Base-by-base conservation (phyloP, 2,113 vertebrate species). In the Erinaceus europaeus region DNA sequence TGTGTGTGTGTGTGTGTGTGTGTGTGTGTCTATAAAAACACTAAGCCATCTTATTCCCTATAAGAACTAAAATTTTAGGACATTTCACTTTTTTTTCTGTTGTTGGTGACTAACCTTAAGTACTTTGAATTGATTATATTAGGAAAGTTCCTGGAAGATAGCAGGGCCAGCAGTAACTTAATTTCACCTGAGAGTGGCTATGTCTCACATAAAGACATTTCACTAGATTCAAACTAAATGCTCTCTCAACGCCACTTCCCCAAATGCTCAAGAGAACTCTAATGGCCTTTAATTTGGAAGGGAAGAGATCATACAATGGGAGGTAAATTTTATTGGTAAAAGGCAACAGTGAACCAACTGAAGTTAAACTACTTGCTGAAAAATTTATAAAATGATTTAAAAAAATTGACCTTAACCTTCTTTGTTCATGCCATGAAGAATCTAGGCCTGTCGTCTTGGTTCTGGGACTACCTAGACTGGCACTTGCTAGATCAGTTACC, bases 331-430 rank as follows among this genome's bases (percentile, higher is more conserved):
- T 14, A 27, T 57, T 69, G 53, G 5, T 34, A 44, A 71, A 34
- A 61, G 46, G 74, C 4, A 59, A 7, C 10, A 74, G 53, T 52
- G 64, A 67, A 62, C 5, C 27, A 52, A 55, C 0, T 52, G 34
- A 67, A 78, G 42, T 79, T 44, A 53, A 86, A 59, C 6, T 73
- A 61, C 36, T 13, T 72, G 86, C 52, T 88, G 57, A 0, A 67
- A 83, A n/a, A 88, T 76, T 91, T 86, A 44, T 55, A 69, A 77
- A 90, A n/a, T 27, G n/a, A n/a, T n/a, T n/a, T 5, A 7, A n/a
- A 29, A 15, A 18, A 50, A 12, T 50, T 48, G 50, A 38, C 27
- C 9, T 88, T 76, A 62, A 74, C 6, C 32, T 77, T 6, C 20
- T 50, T 88, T 53, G 48, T 13, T 48, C 27, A 48, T n/a, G 4